Evolutionary conservation across 1,140 invertebrate genomes (phyloP).

Genomic region (Teleogryllus occipitalis): DNA sequence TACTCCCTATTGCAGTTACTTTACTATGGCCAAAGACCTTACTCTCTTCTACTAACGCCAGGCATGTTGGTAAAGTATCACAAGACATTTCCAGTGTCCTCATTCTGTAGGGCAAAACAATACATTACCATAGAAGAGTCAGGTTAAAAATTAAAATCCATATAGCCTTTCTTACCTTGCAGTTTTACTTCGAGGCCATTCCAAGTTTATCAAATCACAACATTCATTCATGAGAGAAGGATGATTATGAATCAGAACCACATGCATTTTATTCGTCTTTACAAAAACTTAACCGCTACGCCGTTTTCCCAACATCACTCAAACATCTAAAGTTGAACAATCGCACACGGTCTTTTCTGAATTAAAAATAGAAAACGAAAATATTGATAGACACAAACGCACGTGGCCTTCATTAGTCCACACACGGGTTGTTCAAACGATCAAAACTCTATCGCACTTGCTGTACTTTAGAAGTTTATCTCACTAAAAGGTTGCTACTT

Average conservation of each 20-base stretch:
- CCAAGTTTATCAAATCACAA: conserved; percentile 63
- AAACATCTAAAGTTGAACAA: no score
- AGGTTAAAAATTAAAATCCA: not conserved
- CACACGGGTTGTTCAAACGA: no score
- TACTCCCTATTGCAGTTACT: conserved; percentile 54
- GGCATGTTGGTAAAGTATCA: conserved; percentile 59
- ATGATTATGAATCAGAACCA: conserved; percentile 58
- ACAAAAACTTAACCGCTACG: no score
- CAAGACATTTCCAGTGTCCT: conserved; percentile 58
- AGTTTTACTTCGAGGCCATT: conserved; percentile 69
- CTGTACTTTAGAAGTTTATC: no score
- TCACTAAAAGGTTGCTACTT: no score
- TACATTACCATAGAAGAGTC: not conserved
- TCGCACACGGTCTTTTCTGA: no score
- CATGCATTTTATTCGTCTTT: conserved; percentile 26
- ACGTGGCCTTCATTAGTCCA: no score
- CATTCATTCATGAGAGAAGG: conserved; percentile 57
- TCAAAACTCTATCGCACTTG: no score
- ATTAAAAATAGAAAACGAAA: no score
- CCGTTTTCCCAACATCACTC: no score
- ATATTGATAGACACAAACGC: no score
- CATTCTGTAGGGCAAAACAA: conserved; percentile 37
- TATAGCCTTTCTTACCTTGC: conserved; percentile 41
- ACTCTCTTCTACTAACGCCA: conserved; percentile 52
- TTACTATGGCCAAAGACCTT: conserved; percentile 65